Evolutionary conservation across 2,797 vertebrate species (phyloP).

Genomic region (Siniperca undulata): DNA sequence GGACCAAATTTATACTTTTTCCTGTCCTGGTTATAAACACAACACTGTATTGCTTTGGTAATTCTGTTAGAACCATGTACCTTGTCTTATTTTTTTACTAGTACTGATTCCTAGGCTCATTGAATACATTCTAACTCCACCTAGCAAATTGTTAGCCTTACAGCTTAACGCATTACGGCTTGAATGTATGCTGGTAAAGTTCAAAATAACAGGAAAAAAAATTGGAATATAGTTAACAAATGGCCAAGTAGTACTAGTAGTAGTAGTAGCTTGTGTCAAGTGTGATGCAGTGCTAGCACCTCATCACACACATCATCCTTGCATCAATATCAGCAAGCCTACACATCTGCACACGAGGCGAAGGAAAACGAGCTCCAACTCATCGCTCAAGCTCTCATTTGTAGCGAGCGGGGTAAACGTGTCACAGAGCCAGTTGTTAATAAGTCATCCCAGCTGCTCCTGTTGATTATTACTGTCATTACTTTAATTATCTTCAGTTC

Average conservation of each 20-base stretch:
- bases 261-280: conserved; percentile 18
- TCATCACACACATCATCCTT: conserved; percentile 51
- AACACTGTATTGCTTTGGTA: neutral
- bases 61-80: neutral
- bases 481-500: conserved; percentile 84
- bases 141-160: neutral
- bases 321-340: conserved; percentile 70
- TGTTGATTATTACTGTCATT: conserved; percentile 84
- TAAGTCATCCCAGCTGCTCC: conserved; percentile 85
- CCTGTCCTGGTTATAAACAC: neutral
- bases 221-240: neutral
- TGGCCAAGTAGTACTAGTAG: neutral
- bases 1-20: neutral
- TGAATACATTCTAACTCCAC: neutral
- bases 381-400: conserved; percentile 85
- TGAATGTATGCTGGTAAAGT: neutral
- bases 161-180: neutral
- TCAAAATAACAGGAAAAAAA: neutral
- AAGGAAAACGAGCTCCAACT: conserved; percentile 66
- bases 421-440: conserved; percentile 81
- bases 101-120: neutral
- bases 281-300: conserved; percentile 40
- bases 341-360: conserved; percentile 62
- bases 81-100: conserved; percentile 3
- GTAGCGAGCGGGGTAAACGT: conserved; percentile 75